A percentile compares a stretch with the other conserved stretches of the same genome.
These are phyloP conservation scores for Rhagoletis pomonella DNA, from an alignment of 1,140 invertebrate genomes.

Conservation along the genomic window DNA sequence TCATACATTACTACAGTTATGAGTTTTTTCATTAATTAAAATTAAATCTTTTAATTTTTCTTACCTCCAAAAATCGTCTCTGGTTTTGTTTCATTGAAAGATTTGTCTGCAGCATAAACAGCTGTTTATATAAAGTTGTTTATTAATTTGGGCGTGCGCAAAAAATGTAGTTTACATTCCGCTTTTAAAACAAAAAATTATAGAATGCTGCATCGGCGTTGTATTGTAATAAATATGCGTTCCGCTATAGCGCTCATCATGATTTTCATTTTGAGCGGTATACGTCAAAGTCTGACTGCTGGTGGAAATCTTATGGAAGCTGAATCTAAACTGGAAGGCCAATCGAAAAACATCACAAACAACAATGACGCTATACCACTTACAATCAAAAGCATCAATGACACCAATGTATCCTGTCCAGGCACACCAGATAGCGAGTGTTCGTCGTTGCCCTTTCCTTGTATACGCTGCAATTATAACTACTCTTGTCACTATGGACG, in stretches of 20 bases:
- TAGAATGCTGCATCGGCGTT: constrained; percentile 61
- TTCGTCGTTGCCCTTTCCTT: constrained; percentile 76
- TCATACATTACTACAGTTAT: no score
- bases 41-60: no score
- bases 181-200: background rate
- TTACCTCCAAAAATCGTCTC: no score
- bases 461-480: constrained; percentile 77
- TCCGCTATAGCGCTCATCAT: constrained; percentile 74
- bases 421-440: constrained; percentile 65
- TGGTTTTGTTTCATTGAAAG: no score
- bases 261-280: constrained; percentile 73
- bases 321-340: constrained; percentile 55
- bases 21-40: no score
- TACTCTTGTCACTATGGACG: constrained; percentile 78
- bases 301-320: constrained; percentile 65
- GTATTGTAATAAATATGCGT: constrained; percentile 75
- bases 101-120: background rate
- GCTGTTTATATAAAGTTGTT: constrained; percentile 6
- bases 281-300: constrained; percentile 74
- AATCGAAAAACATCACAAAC: constrained; percentile 51
- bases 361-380: constrained; percentile 61
- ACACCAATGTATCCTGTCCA: constrained; percentile 67
- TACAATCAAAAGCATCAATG: constrained; percentile 60
- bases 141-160: background rate
- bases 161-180: background rate